phyloP scores from a whole-genome alignment of 2,888 invertebrate genomes.

The Epicampocera succincta region DNA sequence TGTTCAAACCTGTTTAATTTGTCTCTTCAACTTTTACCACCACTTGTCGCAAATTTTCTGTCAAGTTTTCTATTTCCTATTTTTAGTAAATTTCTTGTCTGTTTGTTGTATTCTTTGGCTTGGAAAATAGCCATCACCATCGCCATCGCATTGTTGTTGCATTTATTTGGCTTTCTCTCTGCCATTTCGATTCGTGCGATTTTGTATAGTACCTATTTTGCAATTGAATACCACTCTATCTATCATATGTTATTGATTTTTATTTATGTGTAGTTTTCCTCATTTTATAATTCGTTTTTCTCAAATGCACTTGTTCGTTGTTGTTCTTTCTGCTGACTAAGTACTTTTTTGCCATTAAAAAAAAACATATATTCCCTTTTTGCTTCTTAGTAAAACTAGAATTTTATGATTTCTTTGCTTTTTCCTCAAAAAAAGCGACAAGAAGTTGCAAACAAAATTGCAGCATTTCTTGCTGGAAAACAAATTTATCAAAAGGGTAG shows the following conservation, averaged over 20 bases:
- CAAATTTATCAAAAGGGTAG: background rate
- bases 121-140: slow-evolving; percentile 30
- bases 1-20: slow-evolving; percentile 17
- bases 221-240: slow-evolving; percentile 71
- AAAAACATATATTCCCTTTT: background rate
- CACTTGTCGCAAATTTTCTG: slow-evolving; percentile 59
- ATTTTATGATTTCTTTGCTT: slow-evolving; percentile 26
- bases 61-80: slow-evolving; percentile 27
- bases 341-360: slow-evolving; percentile 23
- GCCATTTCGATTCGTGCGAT: slow-evolving; percentile 17
- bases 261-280: slow-evolving; percentile 68
- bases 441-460: slow-evolving; percentile 53
- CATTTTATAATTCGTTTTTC: slow-evolving; percentile 36
- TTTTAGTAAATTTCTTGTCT: slow-evolving; percentile 17
- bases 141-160: slow-evolving; percentile 34
- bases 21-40: slow-evolving; percentile 44
- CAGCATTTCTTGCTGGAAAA: slow-evolving; percentile 1
- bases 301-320: slow-evolving; percentile 39
- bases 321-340: slow-evolving; percentile 34
- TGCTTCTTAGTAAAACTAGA: slow-evolving; percentile 17
- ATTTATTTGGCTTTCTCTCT: slow-evolving; percentile 37
- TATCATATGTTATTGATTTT: slow-evolving; percentile 79
- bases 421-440: slow-evolving; percentile 14
- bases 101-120: slow-evolving; percentile 24
- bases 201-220: slow-evolving; percentile 37